phyloP scores from a whole-genome alignment of 2,888 invertebrate species.

The Limenitis arthemis region DNA sequence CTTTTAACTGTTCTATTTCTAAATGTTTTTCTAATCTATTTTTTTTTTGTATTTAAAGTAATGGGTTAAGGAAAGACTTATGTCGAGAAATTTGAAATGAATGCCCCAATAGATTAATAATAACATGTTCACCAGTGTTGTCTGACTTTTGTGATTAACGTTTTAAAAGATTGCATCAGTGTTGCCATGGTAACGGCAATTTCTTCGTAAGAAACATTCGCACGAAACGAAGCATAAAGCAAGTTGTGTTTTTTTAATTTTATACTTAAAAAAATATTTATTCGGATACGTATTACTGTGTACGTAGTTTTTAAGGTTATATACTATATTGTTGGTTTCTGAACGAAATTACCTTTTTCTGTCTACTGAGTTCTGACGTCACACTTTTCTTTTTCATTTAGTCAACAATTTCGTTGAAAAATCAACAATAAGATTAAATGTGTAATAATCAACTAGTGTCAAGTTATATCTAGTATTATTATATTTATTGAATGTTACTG shows the following conservation, averaged over 20 bases:
- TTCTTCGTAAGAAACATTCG: conserved; percentile 12
- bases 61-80: no score
- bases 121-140: conserved; percentile 15
- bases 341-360: conserved; percentile 9
- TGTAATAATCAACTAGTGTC: conserved; percentile 52
- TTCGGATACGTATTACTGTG: conserved; percentile 53
- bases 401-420: conserved; percentile 7
- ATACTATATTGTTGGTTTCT: conserved; percentile 21
- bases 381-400: not conserved
- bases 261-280: conserved; percentile 64
- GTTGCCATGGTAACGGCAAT: conserved; percentile 13
- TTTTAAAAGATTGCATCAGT: conserved; percentile 9
- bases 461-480: conserved; percentile 42
- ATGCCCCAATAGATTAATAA: not conserved
- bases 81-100: not conserved
- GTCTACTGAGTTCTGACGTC: not conserved
- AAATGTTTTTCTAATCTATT: no score
- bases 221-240: conserved; percentile 48
- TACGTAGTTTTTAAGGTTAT: conserved; percentile 45
- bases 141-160: conserved; percentile 13
- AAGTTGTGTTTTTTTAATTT: conserved; percentile 66
- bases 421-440: conserved; percentile 23
- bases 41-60: no score
- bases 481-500: conserved; percentile 33
- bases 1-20: no score